phyloP scores from a whole-genome alignment of 2,113 vertebrate species.

The Martes martes region DNA sequence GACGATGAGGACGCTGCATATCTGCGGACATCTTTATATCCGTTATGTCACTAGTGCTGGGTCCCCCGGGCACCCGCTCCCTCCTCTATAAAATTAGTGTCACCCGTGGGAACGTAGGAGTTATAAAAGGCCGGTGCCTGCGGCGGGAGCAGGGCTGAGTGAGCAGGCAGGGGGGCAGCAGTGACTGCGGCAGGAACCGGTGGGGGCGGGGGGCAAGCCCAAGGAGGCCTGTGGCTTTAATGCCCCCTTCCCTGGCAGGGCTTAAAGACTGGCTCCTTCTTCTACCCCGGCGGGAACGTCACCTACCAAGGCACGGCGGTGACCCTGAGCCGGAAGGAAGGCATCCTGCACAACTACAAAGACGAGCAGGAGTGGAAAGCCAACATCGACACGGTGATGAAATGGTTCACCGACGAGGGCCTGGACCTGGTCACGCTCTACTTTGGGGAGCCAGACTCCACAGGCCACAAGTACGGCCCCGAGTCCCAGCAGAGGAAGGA shows the following conservation, averaged over 20 bases:
- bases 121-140: rapidly evolving
- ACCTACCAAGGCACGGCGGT: conserved; percentile 84
- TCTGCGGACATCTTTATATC: rapidly evolving
- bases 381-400: conserved; percentile 85
- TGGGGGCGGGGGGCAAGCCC: rapidly evolving
- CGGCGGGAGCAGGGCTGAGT: rapidly evolving
- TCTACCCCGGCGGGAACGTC: conserved; percentile 89
- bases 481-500: conserved; percentile 83
- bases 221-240: rapidly evolving
- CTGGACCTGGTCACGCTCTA: conserved; percentile 91
- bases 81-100: not conserved
- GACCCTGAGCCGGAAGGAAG: conserved; percentile 83
- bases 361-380: conserved; percentile 87
- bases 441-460: conserved; percentile 89
- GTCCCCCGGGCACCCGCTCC: too few species aligned
- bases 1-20: rapidly evolving
- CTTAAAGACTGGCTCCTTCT: conserved; percentile 89
- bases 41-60: not conserved
- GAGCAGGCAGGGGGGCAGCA: rapidly evolving
- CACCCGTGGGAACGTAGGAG: not conserved
- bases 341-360: conserved; percentile 77
- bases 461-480: conserved; percentile 88
- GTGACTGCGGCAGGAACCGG: rapidly evolving
- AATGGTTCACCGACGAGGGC: conserved; percentile 83
- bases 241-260: conserved; percentile 80